Base-by-base conservation (phyloP, 2,888 invertebrate genomes). In the Pammene aurita region DNA sequence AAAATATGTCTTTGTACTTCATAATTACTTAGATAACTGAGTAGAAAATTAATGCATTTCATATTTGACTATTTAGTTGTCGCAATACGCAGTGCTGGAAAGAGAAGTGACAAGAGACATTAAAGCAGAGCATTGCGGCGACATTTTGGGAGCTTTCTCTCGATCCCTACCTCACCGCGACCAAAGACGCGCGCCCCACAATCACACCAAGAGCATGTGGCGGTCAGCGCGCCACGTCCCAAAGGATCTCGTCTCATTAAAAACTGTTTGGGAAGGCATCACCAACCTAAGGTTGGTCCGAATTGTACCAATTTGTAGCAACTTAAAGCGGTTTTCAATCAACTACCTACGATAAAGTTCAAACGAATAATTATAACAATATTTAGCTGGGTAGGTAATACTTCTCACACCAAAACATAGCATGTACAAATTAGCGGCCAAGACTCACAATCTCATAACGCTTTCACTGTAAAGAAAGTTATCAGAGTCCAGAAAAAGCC, bases 211-310 rank as follows among this genome's bases (percentile, higher is more conserved):
- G 65, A 84, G 88, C 38, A 86, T 90, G 71, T 95, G 95, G 95
- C 79, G 94, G 14, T 87, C 90, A 0, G 93, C 94, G 44, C 88
- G 93, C 48, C 87, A 93, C 64, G 93, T 94, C 2, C 94, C 94
- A 0, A 84, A 87, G 67, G 94, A 94, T 48, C 83, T 95, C 0
- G 93, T 94, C 65, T 93, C 93, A 0, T 93, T 95, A 88, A 94
- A 94, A 68, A 89, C 93, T 34, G 94, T 95, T 2, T 95, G 95
- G 94, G 93, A 94, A 72, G 94, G 93, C 46, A 95, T 95, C 34
- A 94, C 94, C 7, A 90, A 94, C 76, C 84, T 95, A 14, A 88
- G 93, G 94, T 56, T 63, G 46, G 14, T 2, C 4, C 26, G 26
- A 26, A 2, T 26, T 26, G 26, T 26, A 26, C 4, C 26, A 26